Conservation (phyloP, 2,113 vertebrate species). For the Psilopsiagon aurifrons region DNA sequence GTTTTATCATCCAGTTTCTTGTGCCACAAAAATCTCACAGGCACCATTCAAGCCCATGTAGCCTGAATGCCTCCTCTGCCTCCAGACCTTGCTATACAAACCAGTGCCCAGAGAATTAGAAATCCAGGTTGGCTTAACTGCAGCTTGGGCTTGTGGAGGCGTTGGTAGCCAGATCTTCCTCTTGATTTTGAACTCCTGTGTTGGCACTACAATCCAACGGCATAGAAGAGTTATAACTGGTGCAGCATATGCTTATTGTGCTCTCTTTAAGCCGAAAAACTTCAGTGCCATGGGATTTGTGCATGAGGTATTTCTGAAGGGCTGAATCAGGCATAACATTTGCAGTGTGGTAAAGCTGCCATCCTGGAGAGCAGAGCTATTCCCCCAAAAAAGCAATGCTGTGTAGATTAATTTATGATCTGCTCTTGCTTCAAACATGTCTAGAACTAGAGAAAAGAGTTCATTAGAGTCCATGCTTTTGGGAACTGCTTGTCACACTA, state of each 20-base stretch:
- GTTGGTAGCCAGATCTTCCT: neutral
- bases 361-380: neutral
- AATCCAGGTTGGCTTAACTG: neutral
- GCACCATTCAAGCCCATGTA: neutral
- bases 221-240: neutral
- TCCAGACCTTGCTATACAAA: neutral
- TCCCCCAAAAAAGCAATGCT: neutral
- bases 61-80: neutral
- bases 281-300: neutral
- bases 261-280: neutral
- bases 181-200: neutral
- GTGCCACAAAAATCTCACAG: neutral
- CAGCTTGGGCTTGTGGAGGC: neutral
- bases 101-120: accelerated
- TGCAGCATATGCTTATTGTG: neutral
- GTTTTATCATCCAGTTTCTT: neutral
- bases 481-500: neutral
- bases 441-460: neutral
- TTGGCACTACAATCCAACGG: neutral
- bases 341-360: neutral
- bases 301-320: neutral
- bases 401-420: neutral
- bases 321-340: neutral
- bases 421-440: neutral
- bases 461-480: neutral